Evolutionary conservation across 2,888 invertebrate species (phyloP), one percentile per base, ranked within the genome.

Genomic region (Epiperipatus broadwayi): DNA sequence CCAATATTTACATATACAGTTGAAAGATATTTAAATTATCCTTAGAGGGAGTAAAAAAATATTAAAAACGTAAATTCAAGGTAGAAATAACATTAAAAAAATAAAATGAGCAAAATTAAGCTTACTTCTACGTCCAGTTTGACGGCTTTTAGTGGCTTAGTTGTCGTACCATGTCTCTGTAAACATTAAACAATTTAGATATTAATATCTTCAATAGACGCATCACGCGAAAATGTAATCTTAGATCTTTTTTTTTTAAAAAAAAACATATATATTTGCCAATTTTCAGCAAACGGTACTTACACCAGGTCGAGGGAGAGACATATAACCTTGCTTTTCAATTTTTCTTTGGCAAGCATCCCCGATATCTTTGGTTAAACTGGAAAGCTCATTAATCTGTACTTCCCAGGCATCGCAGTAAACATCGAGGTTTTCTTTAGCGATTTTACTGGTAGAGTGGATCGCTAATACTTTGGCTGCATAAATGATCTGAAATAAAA

Each of bases 151-250:
- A 84, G 58, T 30, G 85, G 80, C 63, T 91, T 87, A 52, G 79
- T 78, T 35, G 87, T 89, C 41, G 85, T 83, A 46, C 93, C 93
- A 60, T 93, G 89, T 75, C 91, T 93, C 91, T 93, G 61, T 35
- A 61, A 50, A 35, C 42, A 38, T 40, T 27, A 36, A 44, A 38
- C 31, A 43, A 41, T 14, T 5, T n/a, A n/a, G 30, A 21, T 10
- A n/a, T 31, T 31, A n/a, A n/a, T n/a, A n/a, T n/a, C n/a, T n/a
- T n/a, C n/a, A n/a, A n/a, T n/a, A n/a, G n/a, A n/a, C n/a, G n/a
- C n/a, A n/a, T n/a, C n/a, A n/a, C n/a, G n/a, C n/a, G n/a, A n/a
- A n/a, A n/a, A n/a, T n/a, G n/a, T n/a, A n/a, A n/a, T n/a, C n/a
- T n/a, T n/a, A n/a, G n/a, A n/a, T n/a, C n/a, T n/a, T n/a, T n/a